These are phyloP conservation scores for Gopherus flavomarginatus DNA, from an alignment of 2,113 vertebrate species.

Conservation along the genomic window DNA sequence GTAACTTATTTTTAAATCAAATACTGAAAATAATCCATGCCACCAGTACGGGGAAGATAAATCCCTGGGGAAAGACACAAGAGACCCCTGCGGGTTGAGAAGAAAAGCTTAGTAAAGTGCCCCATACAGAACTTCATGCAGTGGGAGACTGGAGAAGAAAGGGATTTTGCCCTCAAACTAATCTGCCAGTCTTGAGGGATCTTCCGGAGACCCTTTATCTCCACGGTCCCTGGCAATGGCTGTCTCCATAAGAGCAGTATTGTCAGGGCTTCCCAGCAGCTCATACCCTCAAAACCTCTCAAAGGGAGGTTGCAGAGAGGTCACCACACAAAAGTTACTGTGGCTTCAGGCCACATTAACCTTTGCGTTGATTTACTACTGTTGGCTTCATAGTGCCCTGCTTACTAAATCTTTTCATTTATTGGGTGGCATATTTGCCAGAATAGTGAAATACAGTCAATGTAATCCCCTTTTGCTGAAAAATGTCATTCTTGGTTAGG, in stretches of 20 bases:
- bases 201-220: not conserved
- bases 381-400: not conserved
- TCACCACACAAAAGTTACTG: slow-evolving; percentile 20
- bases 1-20: not conserved
- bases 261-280: not conserved
- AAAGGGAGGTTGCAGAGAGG: slow-evolving; percentile 3
- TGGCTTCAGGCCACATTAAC: slow-evolving; percentile 44
- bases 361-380: slow-evolving; percentile 32
- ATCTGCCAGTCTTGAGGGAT: not conserved
- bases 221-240: not conserved
- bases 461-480: not conserved
- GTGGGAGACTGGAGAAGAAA: not conserved
- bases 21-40: not conserved
- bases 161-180: not conserved
- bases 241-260: not conserved
- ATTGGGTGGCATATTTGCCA: not conserved
- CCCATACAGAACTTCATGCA: not conserved
- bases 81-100: not conserved
- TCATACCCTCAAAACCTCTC: not conserved
- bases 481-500: not conserved
- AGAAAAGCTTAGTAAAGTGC: not conserved
- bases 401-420: slow-evolving; percentile 47
- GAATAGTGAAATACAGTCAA: slow-evolving; percentile 21
- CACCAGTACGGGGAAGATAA: not conserved
- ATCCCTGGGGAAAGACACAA: not conserved